Percentiles rank a stretch among this genome's conserved stretches.
Evolutionary conservation across 2,113 vertebrate species (phyloP).

Genomic region (Chlorocebus sabaeus): DNA sequence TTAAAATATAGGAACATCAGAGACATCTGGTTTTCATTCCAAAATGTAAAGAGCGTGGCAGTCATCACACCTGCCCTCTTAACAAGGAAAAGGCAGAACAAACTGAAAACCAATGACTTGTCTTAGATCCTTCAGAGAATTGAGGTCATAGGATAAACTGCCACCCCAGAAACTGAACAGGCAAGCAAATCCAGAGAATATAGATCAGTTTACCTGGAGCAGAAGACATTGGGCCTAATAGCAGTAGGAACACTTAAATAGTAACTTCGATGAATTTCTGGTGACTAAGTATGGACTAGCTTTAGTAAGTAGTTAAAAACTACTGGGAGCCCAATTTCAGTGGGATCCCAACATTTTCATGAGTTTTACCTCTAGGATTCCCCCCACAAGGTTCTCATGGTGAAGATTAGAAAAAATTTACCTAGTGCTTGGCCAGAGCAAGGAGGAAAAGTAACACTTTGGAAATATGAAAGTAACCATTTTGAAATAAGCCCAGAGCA

Average conservation of each 20-base stretch:
- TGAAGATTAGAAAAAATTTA: not conserved
- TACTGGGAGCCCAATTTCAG: not conserved
- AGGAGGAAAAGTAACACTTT: not conserved
- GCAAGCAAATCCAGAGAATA: not conserved
- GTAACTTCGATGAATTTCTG: not conserved
- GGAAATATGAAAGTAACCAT: not conserved
- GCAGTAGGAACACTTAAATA: not conserved
- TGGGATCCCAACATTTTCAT: not conserved
- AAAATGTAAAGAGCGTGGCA: not conserved
- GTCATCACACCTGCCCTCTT: not conserved
- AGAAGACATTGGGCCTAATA: not conserved
- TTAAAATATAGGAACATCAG: constrained; percentile 38
- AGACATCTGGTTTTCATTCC: constrained; percentile 42
- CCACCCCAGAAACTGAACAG: not conserved
- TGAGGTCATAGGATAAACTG: not conserved
- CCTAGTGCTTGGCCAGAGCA: not conserved
- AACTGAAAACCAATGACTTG: constrained; percentile 13
- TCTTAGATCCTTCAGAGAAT: not conserved
- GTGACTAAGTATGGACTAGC: not conserved
- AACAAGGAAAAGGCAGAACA: constrained; percentile 12
- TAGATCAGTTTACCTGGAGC: not conserved
- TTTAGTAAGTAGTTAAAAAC: not conserved
- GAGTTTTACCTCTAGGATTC: not conserved
- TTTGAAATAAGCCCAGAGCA: not conserved
- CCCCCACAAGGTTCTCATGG: not conserved